Base-by-base conservation (phyloP, 2,797 vertebrate genomes). In the Girardinus metallicus region DNA sequence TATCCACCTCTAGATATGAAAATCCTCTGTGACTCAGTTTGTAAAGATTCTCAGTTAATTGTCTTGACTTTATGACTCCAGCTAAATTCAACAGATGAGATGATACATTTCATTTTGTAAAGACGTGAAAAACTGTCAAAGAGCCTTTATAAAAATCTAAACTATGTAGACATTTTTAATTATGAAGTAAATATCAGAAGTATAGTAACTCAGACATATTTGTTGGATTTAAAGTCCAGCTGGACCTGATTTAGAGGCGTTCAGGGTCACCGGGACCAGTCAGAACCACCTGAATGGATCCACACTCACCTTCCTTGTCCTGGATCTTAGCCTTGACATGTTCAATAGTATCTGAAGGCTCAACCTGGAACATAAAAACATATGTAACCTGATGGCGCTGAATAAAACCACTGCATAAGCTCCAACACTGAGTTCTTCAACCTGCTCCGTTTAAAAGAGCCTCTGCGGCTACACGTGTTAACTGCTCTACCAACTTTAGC, bases 291-390 rank as follows among this genome's bases (percentile, higher is more conserved):
- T 23, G 31, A 34, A 5, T 9, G 62, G 1, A 36, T 21, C 34
- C 1, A 15, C 12, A 60, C 94, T 93, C 88, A 96, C 98, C 98
- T 95, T 99, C 98, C 91, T 99, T 99, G 94, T 99, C 98, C 93
- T 99, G 98, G 93, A 99, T 99, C 86, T 99, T 99, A 13, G 97
- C 97, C 88, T 99, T 99, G 31, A 99, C 98, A 97, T 99, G 98
- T 94, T 99, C 98, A 76, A 99, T 99, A 1, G 98, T 99, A 92
- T 99, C 98, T 47, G 97, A 99, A 74, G 98, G 97, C 79, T 99
- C 98, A 91, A 99, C 98, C 98, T 99, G 88, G 0, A 78, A 66
- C 5, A 62, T 9, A 6, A 2, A 41, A 26, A n/a, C 0, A 26
- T 16, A 70, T 53, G 21, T 86, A 0, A 41, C 9, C 16, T 47